Percentiles rank a stretch among this genome's conserved stretches.
Conservation (phyloP, 2,797 vertebrate genomes). For the Phoxinus dragarum region DNA sequence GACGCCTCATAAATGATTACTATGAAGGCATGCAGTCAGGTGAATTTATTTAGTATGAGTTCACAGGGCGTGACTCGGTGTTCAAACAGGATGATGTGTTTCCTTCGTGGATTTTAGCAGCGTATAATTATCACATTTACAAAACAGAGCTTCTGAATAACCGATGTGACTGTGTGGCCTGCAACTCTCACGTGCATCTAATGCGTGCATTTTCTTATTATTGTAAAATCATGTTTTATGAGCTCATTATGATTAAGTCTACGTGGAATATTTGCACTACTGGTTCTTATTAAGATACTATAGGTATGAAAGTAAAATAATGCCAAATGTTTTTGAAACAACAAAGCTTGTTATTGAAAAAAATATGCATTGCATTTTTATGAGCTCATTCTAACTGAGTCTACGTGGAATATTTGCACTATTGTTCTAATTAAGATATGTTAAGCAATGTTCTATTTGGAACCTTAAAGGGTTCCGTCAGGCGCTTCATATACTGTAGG, state of each 20-base stretch:
- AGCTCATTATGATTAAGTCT: background rate
- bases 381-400: background rate
- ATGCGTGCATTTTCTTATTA: background rate
- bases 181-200: background rate
- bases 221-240: constrained; percentile 12
- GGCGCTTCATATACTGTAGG: background rate
- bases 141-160: constrained; percentile 79
- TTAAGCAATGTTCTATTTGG: background rate
- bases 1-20: background rate
- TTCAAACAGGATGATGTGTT: constrained; percentile 51
- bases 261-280: background rate
- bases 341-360: too few relatives aligned
- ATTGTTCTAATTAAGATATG: background rate
- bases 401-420: background rate
- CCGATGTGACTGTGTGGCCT: constrained; percentile 50
- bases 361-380: background rate
- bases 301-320: too few relatives aligned
- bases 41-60: constrained; percentile 54
- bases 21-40: constrained; percentile 51
- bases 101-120: constrained; percentile 62
- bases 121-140: constrained; percentile 86
- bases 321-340: too few relatives aligned
- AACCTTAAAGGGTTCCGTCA: background rate
- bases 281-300: background rate
- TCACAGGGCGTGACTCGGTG: constrained; percentile 39